Evolutionary conservation across 2,888 invertebrate genomes (phyloP), one percentile per base, ranked within the genome.

Genomic region (Phlogophora meticulosa): DNA sequence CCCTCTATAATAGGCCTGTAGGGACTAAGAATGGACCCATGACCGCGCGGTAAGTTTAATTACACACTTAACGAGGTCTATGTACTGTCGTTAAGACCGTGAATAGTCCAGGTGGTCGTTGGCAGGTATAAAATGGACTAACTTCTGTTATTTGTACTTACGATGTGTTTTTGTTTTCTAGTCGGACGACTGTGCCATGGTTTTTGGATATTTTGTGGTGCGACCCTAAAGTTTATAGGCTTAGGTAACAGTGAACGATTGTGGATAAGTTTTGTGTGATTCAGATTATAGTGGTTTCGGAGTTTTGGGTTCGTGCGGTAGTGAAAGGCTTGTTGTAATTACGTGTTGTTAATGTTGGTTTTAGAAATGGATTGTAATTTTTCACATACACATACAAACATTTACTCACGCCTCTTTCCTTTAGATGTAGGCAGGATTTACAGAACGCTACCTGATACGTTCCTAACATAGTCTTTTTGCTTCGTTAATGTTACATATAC

Each of bases 71-170:
- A 78, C 76, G 76, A 69, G 64, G 64, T 51, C 68, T 58, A 76
- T 81, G 75, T 68, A 48, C 24, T n/a, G 64, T 81, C 72, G 53
- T 80, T 80, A 78, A 58, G 55, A 32, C 45, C 43, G 43, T 56
- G 57, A 60, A 53, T 24, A 55, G 22, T 46, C 55, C 75, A 76
- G 67, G 58, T 69, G 62, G 40, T 22, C 59, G 53, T 68, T 69
- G 76, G 65, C 79, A 79, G 74, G 74, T 79, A 46, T 67, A 60
- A 53, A 80, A 80, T 78, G 80, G 71, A 46, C 13, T 56, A 81
- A 81, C 58, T 81, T 81, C 69, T 45, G 63, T 49, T 69, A 70
- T 80, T 69, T 63, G 56, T 66, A 17, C 62, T 69, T 13, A 58
- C 49, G 67, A 58, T 43, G 59, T 71, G 76, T 69, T 67, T 76